Base-by-base conservation (phyloP, 2,113 vertebrate species). In the Trematocara zebra region DNA sequence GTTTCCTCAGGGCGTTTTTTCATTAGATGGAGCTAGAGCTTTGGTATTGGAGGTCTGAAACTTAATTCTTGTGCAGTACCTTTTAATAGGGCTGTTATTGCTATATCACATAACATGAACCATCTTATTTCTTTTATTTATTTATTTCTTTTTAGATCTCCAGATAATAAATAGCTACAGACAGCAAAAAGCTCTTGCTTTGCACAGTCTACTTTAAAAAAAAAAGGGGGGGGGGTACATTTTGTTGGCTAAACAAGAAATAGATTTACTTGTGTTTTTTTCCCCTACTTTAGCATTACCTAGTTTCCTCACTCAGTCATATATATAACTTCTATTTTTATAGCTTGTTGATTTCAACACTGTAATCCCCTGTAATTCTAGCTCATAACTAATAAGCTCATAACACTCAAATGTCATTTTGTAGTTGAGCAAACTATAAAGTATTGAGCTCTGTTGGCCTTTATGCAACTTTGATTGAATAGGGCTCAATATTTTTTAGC, bases 1-100 rank as follows among this genome's bases (percentile, higher is more conserved):
- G 79, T 59, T 59, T 74, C 69, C 69, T 74, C 15, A 7, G 69
- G 54, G 31, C 18, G 40, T 7, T 72, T 53, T 35, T 54, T 86
- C 80, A 53, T 83, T 61, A 86, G 83, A 61, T 11, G 2, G 4
- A 57, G 44, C 31, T 31, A 12, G 17, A 35, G 57, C 23, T 72
- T 7, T 2, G 3, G 12, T 31, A 31, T 28, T 12, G 28, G 20
- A 82, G 67, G 37, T 40, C 67, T 31, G 11, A 20, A 28, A 49
- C 67, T 7, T 15, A 78, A 40, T 12, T 17, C 9, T 23, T 84
- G 59, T 37, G 28, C 61, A 23, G 28, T 47, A 37, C 26, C 15
- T 47, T 17, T 17, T 37, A 28, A 18, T 17, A 49, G 5, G 44
- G n/a, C 12, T 85, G 23, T 31, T 56, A 52, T 12, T 40, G 31